Percentiles rank a stretch among this genome's conserved stretches.
Conservation (phyloP, 2,797 vertebrate species). For the Lithobates pipiens region DNA sequence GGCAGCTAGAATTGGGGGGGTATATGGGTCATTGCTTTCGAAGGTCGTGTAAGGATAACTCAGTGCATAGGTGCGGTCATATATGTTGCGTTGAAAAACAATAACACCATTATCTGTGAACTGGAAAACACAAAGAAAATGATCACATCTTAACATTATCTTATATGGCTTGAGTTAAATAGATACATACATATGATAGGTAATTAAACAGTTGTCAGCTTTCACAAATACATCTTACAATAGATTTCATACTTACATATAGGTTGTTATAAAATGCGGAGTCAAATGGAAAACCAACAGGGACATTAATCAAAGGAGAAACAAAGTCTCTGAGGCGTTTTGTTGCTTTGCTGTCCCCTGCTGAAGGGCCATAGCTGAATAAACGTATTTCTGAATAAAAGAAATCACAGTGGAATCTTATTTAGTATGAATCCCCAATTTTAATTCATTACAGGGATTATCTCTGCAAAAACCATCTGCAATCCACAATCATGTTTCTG, state of each 20-base stretch:
- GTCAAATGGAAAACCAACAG: slow-evolving; percentile 59
- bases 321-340: slow-evolving; percentile 18
- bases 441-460: neutral
- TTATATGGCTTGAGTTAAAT: too few relatives aligned
- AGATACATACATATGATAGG: too few relatives aligned
- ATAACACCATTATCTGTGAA: slow-evolving; percentile 59
- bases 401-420: neutral
- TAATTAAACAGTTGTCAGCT: too few relatives aligned
- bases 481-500: neutral
- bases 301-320: slow-evolving; percentile 55
- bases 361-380: neutral
- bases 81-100: slow-evolving; percentile 36
- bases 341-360: neutral
- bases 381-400: neutral
- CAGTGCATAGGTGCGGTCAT: slow-evolving; percentile 21
- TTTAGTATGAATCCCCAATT: neutral
- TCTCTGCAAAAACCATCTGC: neutral
- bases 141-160: neutral
- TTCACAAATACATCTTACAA: too few relatives aligned
- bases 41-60: slow-evolving; percentile 49
- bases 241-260: slow-evolving; percentile 49
- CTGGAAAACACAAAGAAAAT: neutral
- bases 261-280: slow-evolving; percentile 52
- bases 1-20: slow-evolving; percentile 70
- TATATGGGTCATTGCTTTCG: slow-evolving; percentile 6